Conservation (phyloP, 2,888 invertebrate species). For the Conops quadrifasciatus region DNA sequence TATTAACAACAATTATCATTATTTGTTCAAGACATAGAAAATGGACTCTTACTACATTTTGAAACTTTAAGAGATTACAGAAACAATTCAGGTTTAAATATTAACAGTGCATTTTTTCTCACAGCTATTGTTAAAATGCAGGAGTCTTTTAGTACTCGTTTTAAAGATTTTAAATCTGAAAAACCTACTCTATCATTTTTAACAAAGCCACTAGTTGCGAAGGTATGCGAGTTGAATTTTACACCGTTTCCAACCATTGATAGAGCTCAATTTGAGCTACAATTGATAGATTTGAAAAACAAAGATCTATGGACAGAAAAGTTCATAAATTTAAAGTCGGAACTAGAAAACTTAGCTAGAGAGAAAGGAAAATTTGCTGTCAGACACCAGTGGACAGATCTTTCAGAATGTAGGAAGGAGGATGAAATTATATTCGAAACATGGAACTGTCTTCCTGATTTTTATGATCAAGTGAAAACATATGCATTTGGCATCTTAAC, state of each 20-base stretch:
- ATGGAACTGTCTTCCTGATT: not conserved
- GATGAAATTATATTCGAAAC: not conserved
- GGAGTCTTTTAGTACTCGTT: too few relatives aligned
- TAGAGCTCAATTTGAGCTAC: not conserved
- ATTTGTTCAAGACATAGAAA: not conserved
- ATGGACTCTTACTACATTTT: not conserved
- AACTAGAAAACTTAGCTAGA: too few relatives aligned
- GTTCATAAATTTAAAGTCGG: too few relatives aligned
- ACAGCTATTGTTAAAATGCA: too few relatives aligned
- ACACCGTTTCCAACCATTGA: not conserved
- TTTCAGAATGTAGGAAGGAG: not conserved
- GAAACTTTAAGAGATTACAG: too few relatives aligned
- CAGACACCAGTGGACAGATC: not conserved
- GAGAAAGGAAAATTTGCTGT: not conserved
- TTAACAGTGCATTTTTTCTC: too few relatives aligned
- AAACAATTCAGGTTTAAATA: too few relatives aligned
- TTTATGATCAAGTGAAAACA: not conserved
- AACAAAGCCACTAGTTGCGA: not conserved
- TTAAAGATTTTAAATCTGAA: not conserved
- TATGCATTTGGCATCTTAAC: not conserved
- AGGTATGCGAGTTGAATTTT: not conserved
- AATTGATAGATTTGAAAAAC: not conserved
- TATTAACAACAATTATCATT: not conserved
- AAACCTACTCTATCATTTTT: too few relatives aligned
- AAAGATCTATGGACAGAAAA: too few relatives aligned